Percentiles rank a stretch among this genome's conserved stretches.
These are phyloP conservation scores for Nannoperca obscura DNA, from an alignment of 2,797 vertebrate species.

Conservation along the genomic window DNA sequence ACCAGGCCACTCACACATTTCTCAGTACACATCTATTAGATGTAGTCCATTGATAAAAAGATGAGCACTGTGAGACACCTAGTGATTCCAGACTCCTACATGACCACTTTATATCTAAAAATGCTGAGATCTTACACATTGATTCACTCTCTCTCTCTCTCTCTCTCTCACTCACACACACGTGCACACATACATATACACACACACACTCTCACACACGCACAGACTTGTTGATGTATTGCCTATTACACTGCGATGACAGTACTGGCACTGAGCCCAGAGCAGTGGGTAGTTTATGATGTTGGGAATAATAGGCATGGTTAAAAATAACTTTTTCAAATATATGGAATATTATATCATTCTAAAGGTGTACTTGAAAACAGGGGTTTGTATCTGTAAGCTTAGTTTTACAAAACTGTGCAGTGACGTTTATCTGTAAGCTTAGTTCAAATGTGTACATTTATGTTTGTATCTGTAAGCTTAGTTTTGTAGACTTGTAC, in stretches of 20 bases:
- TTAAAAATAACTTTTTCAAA: slow-evolving; percentile 72
- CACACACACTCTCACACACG: slow-evolving; percentile 22
- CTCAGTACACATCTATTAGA: neutral
- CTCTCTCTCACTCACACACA: too few species aligned
- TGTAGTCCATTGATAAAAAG: slow-evolving; percentile 38
- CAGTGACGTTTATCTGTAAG: too few species aligned
- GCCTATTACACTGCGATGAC: slow-evolving; percentile 70
- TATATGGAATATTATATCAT: too few species aligned
- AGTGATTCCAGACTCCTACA: slow-evolving; percentile 22
- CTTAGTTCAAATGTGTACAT: too few species aligned
- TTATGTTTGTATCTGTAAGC: too few species aligned
- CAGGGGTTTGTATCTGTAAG: too few species aligned
- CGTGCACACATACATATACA: slow-evolving; percentile 1
- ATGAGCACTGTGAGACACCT: slow-evolving; percentile 20
- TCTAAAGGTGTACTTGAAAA: too few species aligned
- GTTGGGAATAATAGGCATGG: slow-evolving; percentile 66
- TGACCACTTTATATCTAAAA: slow-evolving; percentile 40
- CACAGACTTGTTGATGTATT: slow-evolving; percentile 70
- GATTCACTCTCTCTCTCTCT: too few species aligned
- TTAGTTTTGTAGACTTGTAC: too few species aligned
- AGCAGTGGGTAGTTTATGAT: slow-evolving; percentile 75
- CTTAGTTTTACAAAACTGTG: too few species aligned
- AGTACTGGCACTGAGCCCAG: slow-evolving; percentile 67
- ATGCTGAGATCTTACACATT: slow-evolving; percentile 41
- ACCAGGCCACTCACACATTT: neutral